Conservation (phyloP, 2,797 vertebrate genomes). For the Ispidina picta region DNA sequence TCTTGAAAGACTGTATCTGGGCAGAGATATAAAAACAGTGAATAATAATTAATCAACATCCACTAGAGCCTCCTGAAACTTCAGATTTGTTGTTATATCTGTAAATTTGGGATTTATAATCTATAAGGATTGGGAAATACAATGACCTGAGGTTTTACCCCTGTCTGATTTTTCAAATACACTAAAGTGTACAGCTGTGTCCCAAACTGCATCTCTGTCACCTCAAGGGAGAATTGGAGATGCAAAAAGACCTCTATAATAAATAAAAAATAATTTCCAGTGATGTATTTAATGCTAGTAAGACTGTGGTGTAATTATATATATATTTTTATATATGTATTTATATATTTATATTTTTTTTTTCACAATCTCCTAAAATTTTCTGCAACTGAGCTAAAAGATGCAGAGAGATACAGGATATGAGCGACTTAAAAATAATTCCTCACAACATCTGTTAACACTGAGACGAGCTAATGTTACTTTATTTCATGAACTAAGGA, state of each 20-base stretch:
- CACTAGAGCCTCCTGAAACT: neutral
- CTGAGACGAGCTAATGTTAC: conserved; percentile 57
- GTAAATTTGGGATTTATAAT: neutral
- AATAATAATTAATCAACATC: neutral
- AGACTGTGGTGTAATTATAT: conserved; percentile 36
- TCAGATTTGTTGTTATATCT: neutral
- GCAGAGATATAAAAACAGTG: neutral
- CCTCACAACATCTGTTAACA: conserved; percentile 66
- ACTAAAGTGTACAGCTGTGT: neutral
- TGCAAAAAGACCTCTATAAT: conserved; percentile 26
- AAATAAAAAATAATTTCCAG: conserved; percentile 20
- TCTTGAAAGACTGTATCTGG: neutral
- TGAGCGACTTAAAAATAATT: conserved; percentile 42
- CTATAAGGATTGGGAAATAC: neutral
- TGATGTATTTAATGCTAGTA: conserved; percentile 1
- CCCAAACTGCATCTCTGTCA: conserved; percentile 20
- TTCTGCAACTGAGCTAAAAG: neutral
- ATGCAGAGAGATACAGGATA: conserved; percentile 50
- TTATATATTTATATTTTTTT: no score
- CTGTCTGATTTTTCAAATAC: neutral
- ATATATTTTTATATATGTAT: no score
- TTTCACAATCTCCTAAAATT: neutral
- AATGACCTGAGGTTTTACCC: neutral
- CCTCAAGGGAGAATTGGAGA: neutral
- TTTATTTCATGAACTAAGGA: conserved; percentile 72